Evolutionary conservation across 2,888 invertebrate genomes (phyloP), one percentile per base, ranked within the genome.

Genomic region (Alcis repandata): DNA sequence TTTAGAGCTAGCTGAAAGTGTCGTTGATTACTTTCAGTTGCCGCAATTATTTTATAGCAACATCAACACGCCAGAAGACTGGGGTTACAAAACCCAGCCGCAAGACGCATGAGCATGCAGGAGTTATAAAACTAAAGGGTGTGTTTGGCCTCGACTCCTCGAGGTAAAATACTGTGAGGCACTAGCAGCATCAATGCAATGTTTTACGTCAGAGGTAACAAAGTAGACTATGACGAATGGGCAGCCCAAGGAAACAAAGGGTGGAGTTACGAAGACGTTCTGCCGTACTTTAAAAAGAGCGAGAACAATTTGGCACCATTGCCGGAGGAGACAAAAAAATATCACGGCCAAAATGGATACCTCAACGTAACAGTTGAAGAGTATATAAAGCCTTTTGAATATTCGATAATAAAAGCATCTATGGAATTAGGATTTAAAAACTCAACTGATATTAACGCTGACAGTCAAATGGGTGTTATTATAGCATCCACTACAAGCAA

Each of bases 121-220:
- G 69, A 84, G 88, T 46, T 92, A 92, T 53, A 85, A 77, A 72
- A 74, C 68, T 27, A 78, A 86, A 54, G 69, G 85, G 13, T 89
- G 89, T 52, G 83, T 87, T 0, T 95, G 95, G 95, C 94, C 95
- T 1, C 88, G 95, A 40, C 95, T 95, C 94, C 95, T 1, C 88
- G 95, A 40, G 96, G 96, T 0, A 96, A 95, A 76, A 88, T 93
- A 58, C 84, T 95, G 67, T 95, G 95, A 51, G 95, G 95, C 1
- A 89, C 90, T 4, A 94, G 95, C 36, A 89, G 91, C n/a, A 85
- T 94, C 32, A 95, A 95, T 75, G 94, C 83, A 19, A 94, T 95
- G 92, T 88, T 94, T 62, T 95, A 95, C 73, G 88, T 95, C 4
- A 89, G 94, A 51, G 95, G 94, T 0, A 94, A 92, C 71, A 88